A percentile compares a stretch with the other conserved stretches of the same genome.
phyloP scores from a whole-genome alignment of 2,888 invertebrate genomes.

The Chloroclysta siterata region DNA sequence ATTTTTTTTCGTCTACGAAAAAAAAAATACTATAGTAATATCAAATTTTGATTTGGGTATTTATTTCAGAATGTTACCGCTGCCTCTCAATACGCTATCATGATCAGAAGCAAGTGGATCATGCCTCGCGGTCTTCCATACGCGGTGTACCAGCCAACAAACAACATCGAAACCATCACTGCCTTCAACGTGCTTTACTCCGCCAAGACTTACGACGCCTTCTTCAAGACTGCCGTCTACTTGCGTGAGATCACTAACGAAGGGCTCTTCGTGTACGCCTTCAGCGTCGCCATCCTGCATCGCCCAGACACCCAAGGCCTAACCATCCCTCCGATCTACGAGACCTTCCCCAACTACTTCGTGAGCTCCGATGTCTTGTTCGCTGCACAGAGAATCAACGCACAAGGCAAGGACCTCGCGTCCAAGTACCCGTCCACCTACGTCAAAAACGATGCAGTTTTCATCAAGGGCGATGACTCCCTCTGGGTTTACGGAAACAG shows the following conservation, averaged over 20 bases:
- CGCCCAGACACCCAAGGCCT: conserved; percentile 87
- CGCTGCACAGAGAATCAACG: conserved; percentile 86
- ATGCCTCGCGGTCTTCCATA: conserved; percentile 86
- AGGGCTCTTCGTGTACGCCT: conserved; percentile 87
- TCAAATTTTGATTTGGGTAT: neutral
- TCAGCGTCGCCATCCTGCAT: conserved; percentile 86
- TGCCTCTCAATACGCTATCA: conserved; percentile 82
- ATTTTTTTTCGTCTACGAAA: too few relatives aligned
- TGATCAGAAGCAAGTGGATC: conserved; percentile 79
- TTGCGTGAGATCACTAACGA: conserved; percentile 88
- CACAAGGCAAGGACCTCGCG: conserved; percentile 61
- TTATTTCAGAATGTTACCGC: conserved; percentile 57
- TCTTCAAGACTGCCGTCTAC: conserved; percentile 88
- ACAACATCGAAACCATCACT: conserved; percentile 86
- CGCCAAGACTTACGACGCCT: conserved; percentile 89
- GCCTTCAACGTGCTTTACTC: conserved; percentile 88
- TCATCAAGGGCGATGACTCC: conserved; percentile 87
- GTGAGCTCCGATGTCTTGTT: conserved; percentile 88
- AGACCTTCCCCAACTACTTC: conserved; percentile 89
- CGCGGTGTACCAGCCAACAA: conserved; percentile 80
- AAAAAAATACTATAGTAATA: too few relatives aligned
- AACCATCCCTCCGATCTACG: conserved; percentile 88
- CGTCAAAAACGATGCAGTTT: conserved; percentile 73
- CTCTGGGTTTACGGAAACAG: conserved; percentile 82
- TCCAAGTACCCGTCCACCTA: conserved; percentile 62